These are phyloP conservation scores for Luperina nickerlii DNA, from an alignment of 2,888 invertebrate genomes.

Conservation along the genomic window DNA sequence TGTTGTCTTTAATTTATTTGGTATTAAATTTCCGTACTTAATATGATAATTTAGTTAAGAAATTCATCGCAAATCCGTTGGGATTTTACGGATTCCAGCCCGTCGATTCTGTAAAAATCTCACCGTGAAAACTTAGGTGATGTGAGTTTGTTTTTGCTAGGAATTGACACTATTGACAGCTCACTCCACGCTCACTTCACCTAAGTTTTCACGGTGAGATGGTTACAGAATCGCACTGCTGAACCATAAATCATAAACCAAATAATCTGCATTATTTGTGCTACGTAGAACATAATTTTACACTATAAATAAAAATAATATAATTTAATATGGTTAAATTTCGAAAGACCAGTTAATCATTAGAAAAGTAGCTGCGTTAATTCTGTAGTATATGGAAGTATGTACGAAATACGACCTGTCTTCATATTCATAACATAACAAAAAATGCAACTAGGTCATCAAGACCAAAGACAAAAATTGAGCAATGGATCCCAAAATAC, in stretches of 20 bases:
- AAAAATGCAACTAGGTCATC: constrained; percentile 19
- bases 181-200: too few species aligned
- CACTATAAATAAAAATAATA: not conserved
- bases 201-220: too few species aligned
- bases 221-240: too few species aligned
- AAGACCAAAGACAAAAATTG: constrained; percentile 31
- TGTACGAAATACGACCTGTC: not conserved
- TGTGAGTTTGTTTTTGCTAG: too few species aligned
- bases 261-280: not conserved
- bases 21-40: not conserved
- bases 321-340: not conserved
- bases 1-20: not conserved
- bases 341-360: not conserved
- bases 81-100: not conserved
- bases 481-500: constrained; percentile 44
- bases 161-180: too few species aligned
- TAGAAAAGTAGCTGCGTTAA: not conserved
- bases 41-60: not conserved
- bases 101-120: too few species aligned
- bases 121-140: too few species aligned
- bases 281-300: not conserved
- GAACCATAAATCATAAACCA: not conserved
- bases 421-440: not conserved
- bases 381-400: not conserved
- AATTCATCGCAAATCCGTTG: not conserved